Percentiles rank a stretch among this genome's conserved stretches.
These are phyloP conservation scores for Athalia cordata DNA, from an alignment of 2,888 invertebrate genomes.

Conservation along the genomic window DNA sequence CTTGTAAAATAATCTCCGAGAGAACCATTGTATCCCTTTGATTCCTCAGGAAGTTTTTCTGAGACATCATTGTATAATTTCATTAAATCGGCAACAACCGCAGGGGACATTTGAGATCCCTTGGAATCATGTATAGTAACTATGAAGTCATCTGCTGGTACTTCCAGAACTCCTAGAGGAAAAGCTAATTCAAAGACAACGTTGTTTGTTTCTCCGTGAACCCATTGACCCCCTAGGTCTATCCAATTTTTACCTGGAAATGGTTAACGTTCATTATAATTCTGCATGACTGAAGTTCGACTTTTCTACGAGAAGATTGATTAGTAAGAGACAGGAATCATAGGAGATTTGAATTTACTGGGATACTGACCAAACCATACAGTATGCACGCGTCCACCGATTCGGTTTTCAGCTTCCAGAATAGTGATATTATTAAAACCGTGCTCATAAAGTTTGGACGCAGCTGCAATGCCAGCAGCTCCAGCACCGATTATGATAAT, in stretches of 20 bases:
- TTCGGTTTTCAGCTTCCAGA: constrained; percentile 73
- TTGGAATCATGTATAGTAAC: neutral
- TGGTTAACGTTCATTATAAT: neutral
- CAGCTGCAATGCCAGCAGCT: constrained; percentile 77
- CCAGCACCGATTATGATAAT: constrained; percentile 78
- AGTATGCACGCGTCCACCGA: constrained; percentile 75
- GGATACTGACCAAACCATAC: constrained; percentile 70
- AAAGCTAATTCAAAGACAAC: constrained; percentile 58
- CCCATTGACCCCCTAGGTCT: constrained; percentile 65
- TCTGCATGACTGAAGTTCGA: neutral
- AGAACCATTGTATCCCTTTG: neutral
- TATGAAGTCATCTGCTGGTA: constrained; percentile 17
- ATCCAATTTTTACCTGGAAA: constrained; percentile 56
- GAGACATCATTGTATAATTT: neutral
- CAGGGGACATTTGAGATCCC: neutral
- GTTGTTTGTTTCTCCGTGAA: constrained; percentile 61
- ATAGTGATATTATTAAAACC: constrained; percentile 74
- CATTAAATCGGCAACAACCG: neutral
- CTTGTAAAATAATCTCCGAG: neutral
- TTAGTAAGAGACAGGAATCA: too few species aligned
- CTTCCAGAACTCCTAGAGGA: constrained; percentile 56
- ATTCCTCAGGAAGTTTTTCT: neutral
- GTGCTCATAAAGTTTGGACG: constrained; percentile 72
- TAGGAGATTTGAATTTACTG: too few species aligned
- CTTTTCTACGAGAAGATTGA: too few species aligned